Base-by-base conservation (phyloP, 2,888 invertebrate species). In the Cotesia congregata region DNA sequence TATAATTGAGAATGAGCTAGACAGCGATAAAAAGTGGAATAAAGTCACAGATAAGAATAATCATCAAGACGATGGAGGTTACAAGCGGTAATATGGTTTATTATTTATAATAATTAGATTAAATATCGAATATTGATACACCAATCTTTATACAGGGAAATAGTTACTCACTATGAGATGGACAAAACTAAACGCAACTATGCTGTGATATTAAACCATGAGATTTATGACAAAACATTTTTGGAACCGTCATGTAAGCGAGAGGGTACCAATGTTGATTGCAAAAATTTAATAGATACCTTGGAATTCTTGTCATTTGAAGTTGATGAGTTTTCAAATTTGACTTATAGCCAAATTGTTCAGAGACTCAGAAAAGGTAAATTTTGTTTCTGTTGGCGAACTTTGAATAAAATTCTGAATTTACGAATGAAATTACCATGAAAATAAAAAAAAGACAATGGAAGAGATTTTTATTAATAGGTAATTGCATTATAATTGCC, bases 151-250 rank as follows among this genome's bases (percentile, higher is more conserved):
- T 50, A 50, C 7, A 50, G 50, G 7, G 12, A 50, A 50, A 50
- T 50, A 50, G 93, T 94, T 0, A 90, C 92, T 0, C 94, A 94
- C 86, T 98, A 98, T 88, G 95, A 95, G 82, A 98, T 98, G 97
- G 93, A 93, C 84, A 95, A 97, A 88, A 91, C 92, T 81, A 91
- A 93, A 79, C 93, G 97, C 76, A 98, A 98, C 4, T 90, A 93
- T 81, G 97, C 97, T 3, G 88, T 97, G 15, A 96, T 98, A 85
- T 96, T 98, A 86, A 98, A 98, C 88, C 97, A 98, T 87, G 95
- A 96, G 90, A 90, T 92, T 85, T 98, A 98, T 86, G 93, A 93
- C 80, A 92, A 94, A 77, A 92, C 92, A 78, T 93, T 93, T 84
- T 88, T 96, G 77, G 94, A 94, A 87, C 88, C 92, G 7, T 50